Evolutionary conservation across 2,797 vertebrate species (phyloP).

Genomic region (Lepidocolaptes lacrymiger): DNA sequence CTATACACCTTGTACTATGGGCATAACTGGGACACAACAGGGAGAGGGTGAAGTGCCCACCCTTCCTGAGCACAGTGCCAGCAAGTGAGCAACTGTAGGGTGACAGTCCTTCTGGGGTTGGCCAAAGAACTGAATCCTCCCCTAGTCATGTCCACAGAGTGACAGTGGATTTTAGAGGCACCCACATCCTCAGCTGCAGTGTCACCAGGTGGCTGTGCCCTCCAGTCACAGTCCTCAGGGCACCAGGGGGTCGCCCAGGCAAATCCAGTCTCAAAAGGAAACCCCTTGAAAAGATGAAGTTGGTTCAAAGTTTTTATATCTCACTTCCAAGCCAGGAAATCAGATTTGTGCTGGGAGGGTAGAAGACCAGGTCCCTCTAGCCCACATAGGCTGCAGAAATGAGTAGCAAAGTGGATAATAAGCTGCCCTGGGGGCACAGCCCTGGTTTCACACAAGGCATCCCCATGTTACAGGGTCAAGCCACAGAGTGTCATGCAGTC

Average conservation of each 20-base stretch:
- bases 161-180: not conserved
- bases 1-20: too few relatives aligned
- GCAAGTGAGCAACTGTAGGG: not conserved
- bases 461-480: rapidly evolving
- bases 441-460: not conserved
- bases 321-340: not conserved
- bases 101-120: not conserved
- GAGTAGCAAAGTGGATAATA: not conserved
- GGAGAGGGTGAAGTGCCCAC: not conserved
- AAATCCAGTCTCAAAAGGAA: not conserved
- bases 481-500: not conserved
- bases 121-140: not conserved
- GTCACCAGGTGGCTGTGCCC: not conserved
- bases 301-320: conserved; percentile 24
- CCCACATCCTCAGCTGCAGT: not conserved
- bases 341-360: not conserved
- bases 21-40: not conserved
- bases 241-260: not conserved
- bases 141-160: not conserved
- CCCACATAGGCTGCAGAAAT: not conserved
- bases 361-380: not conserved
- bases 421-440: not conserved
- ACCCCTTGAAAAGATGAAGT: not conserved
- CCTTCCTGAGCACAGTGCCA: not conserved
- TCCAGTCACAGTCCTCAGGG: not conserved